Base-by-base conservation (phyloP, 2,113 vertebrate species). In the Scalopus aquaticus region DNA sequence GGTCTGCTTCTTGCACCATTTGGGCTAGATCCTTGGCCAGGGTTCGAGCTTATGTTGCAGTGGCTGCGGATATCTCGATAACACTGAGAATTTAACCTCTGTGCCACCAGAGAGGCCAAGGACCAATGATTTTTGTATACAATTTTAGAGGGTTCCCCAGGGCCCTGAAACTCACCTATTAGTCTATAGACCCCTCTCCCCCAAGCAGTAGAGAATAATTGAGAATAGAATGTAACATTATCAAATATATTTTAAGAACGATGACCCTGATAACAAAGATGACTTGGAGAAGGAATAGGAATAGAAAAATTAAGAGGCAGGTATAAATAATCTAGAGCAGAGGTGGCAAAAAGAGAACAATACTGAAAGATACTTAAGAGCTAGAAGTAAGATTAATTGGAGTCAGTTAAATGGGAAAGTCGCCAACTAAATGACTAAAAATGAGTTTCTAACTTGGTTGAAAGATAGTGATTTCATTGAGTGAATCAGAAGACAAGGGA, bases 201-300 rank as follows among this genome's bases (percentile, higher is more conserved):
- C 4, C 37, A 89, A 82, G 26, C 54, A 72, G 2, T 32, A 69
- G 79, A 90, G 69, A 60, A 24, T 80, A 80, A 56, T 12, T 69
- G 20, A 56, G 51, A 76, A 91, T 35, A 69, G 32, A 93, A 62
- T 80, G n/a, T n/a, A n/a, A n/a, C n/a, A n/a, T n/a, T n/a, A n/a
- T n/a, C n/a, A n/a, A n/a, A n/a, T n/a, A n/a, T 46, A 15, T 64
- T 90, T 91, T 88, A 69, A 81, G 88, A 96, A 88, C 44, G 30
- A 44, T 62, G 32, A 67, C 54, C 84, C 79, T 20, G 26, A 67
- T 93, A n/a, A 54, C 51, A 88, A 72, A 78, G 35, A 42, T 65
- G 26, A 30, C 39, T 49, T 86, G 22, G 74, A 87, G 39, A 89
- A n/a, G n/a, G 69, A 86, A 39, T 89, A 85, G 54, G 35, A 78